Base-by-base conservation (phyloP, 2,888 invertebrate species). In the Empis livida region DNA sequence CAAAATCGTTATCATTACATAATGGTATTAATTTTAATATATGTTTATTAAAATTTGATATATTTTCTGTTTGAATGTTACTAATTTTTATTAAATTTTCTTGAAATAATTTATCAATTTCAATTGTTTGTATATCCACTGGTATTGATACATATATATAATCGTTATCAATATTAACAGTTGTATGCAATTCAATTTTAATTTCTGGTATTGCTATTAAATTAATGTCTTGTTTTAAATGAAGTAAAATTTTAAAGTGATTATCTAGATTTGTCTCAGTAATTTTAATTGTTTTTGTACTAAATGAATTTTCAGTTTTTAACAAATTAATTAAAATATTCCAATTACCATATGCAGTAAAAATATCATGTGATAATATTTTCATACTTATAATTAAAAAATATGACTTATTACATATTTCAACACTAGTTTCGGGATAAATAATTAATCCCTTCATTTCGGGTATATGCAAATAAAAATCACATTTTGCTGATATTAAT, bases 81-180 rank as follows among this genome's bases (percentile, higher is more conserved):
- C 35, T 5, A 4, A 40, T 44, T 40, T 15, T 27, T 20, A 20
- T 20, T 27, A 27, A 27, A 27, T 27, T 27, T 9, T 41, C 11
- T 10, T 27, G 32, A 42, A 52, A 52, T 17, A 52, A 38, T 30
- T 52, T 38, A 15, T 42, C 23, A n/a, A 45, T 15, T 40, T 48
- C 15, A 10, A 16, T 13, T 10, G 23, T 31, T 15, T 16, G 11
- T 5, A 45, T 3, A 14, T 48, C 30, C 10, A 47, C 30, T 42
- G 50, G 49, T 30, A 52, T 32, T 27, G 47, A 20, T 8, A 49
- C 32, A 42, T 46, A 49, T n/a, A 47, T 39, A 11, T 42, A 47
- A 42, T 52, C 52, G 2, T 37, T 32, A 38, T 42, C 47, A 14
- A 47, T 38, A 14, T 50, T 35, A 31, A 52, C 11, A 27, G n/a